Conservation (phyloP, 2,888 invertebrate genomes). For the Tigriopus californicus region DNA sequence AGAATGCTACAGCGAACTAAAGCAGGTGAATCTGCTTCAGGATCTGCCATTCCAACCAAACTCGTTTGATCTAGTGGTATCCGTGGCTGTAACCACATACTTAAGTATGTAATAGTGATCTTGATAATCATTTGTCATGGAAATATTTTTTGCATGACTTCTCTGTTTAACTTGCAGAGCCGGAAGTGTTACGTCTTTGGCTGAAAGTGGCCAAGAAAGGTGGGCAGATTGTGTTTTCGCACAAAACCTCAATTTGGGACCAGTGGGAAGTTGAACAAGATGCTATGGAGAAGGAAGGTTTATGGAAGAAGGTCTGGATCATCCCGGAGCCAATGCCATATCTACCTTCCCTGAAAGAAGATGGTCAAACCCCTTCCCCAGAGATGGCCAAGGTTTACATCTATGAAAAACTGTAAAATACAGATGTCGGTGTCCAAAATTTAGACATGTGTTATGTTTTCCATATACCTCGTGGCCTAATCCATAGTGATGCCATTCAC, state of each 20-base stretch:
- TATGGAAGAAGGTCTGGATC: conserved; percentile 1
- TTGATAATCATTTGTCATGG: no score
- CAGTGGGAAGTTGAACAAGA: conserved; percentile 1
- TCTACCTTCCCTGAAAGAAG: neutral
- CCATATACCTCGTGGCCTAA: no score
- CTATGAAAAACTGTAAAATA: neutral
- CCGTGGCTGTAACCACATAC: neutral
- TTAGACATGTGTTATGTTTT: no score
- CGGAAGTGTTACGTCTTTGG: neutral
- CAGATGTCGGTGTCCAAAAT: no score
- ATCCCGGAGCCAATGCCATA: neutral
- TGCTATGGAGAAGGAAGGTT: neutral
- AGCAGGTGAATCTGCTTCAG: neutral
- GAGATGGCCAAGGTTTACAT: conserved; percentile 8
- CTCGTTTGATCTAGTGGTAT: neutral
- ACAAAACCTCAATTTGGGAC: neutral
- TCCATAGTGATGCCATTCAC: no score
- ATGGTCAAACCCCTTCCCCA: neutral
- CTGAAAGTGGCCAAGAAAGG: conserved; percentile 4
- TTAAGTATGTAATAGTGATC: neutral
- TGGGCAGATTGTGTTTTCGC: neutral
- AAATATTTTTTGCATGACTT: no score
- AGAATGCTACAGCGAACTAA: neutral
- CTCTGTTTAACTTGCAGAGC: neutral
- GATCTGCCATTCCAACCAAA: neutral